phyloP scores from a whole-genome alignment of 2,797 vertebrate species.

The Babyrousa celebensis region DNA sequence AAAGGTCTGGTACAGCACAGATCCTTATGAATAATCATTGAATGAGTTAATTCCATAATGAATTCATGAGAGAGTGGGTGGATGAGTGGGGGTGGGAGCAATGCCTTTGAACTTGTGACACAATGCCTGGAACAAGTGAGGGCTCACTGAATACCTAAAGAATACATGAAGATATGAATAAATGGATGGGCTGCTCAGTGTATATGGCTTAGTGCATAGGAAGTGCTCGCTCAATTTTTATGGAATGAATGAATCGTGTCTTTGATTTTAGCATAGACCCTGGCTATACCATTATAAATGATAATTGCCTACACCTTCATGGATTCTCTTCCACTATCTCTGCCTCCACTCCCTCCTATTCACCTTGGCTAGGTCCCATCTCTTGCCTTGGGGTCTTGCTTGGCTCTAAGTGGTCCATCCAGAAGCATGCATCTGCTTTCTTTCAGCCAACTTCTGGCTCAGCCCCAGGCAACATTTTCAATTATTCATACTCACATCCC shows the following conservation, averaged over 20 bases:
- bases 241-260: neutral
- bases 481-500: neutral
- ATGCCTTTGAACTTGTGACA: neutral
- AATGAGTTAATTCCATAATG: neutral
- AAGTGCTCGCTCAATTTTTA: neutral
- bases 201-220: neutral
- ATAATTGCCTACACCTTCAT: neutral
- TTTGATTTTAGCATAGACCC: neutral
- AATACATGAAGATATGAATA: neutral
- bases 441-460: neutral
- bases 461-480: neutral
- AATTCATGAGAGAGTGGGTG: neutral
- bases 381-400: neutral
- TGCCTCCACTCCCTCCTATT: neutral
- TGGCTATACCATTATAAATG: neutral
- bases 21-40: neutral
- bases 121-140: neutral
- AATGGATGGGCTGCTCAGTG: neutral
- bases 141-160: neutral
- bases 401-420: neutral
- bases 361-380: neutral
- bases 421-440: neutral
- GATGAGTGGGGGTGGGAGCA: neutral
- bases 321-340: neutral
- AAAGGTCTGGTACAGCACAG: neutral